These are phyloP conservation scores for Heliocidaris tuberculata DNA, from an alignment of 35 echinoderm and acorn worm species.

Conservation along the genomic window DNA sequence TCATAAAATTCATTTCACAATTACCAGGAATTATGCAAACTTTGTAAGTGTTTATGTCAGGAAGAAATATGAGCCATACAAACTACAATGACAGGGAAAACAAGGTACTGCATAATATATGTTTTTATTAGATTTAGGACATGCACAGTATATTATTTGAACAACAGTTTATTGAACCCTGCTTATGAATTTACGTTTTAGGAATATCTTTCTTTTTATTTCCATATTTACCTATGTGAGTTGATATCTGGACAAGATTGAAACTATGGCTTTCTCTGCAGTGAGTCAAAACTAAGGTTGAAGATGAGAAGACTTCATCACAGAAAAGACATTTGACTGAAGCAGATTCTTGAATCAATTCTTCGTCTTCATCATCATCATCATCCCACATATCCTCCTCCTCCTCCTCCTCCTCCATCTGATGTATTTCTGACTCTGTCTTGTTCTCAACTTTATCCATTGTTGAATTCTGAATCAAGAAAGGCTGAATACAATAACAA, in stretches of 20 bases:
- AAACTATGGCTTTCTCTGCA: conserved; percentile 51
- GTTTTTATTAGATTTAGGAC: too few species aligned
- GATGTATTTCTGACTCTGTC: neutral
- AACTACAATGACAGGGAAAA: neutral
- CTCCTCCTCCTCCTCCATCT: conserved; percentile 48
- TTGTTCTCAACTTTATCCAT: neutral
- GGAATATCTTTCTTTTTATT: neutral
- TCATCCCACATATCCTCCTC: conserved; percentile 65
- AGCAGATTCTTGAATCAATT: neutral
- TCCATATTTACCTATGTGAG: conserved; percentile 56
- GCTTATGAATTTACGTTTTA: neutral
- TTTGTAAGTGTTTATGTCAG: too few species aligned
- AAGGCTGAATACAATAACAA: neutral
- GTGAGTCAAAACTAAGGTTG: conserved; percentile 48
- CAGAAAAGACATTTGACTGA: conserved; percentile 66
- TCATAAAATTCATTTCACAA: neutral
- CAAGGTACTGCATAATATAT: neutral
- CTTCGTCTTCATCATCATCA: conserved; percentile 48
- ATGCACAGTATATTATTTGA: too few species aligned
- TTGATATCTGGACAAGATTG: conserved; percentile 46
- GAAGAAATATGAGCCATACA: neutral
- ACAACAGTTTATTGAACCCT: neutral
- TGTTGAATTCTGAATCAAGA: neutral
- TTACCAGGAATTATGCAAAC: neutral
- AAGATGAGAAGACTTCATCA: conserved; percentile 44